Percentiles rank a stretch among this genome's conserved stretches.
Conservation (phyloP, 2,888 invertebrate genomes). For the Hermodice carunculata region DNA sequence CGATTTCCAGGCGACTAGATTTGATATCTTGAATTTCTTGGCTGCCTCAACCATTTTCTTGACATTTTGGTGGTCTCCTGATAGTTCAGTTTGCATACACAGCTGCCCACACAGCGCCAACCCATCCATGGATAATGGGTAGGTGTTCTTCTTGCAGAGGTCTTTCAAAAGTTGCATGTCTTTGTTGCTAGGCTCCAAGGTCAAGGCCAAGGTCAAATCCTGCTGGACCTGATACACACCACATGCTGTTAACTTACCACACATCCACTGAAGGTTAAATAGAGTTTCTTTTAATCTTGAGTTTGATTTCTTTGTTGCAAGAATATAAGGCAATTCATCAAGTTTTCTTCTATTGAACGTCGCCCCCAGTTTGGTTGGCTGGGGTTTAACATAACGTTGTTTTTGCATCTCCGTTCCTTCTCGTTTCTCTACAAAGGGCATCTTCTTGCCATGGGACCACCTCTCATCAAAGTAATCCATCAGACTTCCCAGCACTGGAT, state of each 20-base stretch:
- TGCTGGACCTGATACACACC: constrained; percentile 12
- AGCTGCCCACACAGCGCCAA: constrained; percentile 12
- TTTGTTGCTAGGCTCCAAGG: neutral
- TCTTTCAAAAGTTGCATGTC: constrained; percentile 17
- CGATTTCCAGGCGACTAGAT: neutral
- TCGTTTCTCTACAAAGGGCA: neutral
- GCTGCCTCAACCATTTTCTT: neutral
- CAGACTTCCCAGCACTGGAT: neutral
- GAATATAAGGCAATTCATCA: constrained; percentile 8
- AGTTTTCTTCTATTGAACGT: constrained; percentile 6
- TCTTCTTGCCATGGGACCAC: constrained; percentile 5
- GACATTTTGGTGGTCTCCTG: neutral
- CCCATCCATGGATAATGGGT: neutral
- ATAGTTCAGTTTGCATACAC: constrained; percentile 1
- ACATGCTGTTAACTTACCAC: constrained; percentile 3
- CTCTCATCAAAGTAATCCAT: constrained; percentile 25
- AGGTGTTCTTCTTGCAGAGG: neutral
- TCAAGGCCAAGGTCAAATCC: constrained; percentile 4
- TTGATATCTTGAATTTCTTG: neutral
- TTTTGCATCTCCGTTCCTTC: constrained; percentile 68
- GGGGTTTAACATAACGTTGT: neutral
- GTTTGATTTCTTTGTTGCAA: neutral
- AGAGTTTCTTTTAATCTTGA: neutral
- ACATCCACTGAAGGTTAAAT: constrained; percentile 19
- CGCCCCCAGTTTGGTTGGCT: neutral